Percentiles rank a stretch among this genome's conserved stretches.
These are phyloP conservation scores for Campaea margaritaria DNA, from an alignment of 2,888 invertebrate genomes.

Conservation along the genomic window DNA sequence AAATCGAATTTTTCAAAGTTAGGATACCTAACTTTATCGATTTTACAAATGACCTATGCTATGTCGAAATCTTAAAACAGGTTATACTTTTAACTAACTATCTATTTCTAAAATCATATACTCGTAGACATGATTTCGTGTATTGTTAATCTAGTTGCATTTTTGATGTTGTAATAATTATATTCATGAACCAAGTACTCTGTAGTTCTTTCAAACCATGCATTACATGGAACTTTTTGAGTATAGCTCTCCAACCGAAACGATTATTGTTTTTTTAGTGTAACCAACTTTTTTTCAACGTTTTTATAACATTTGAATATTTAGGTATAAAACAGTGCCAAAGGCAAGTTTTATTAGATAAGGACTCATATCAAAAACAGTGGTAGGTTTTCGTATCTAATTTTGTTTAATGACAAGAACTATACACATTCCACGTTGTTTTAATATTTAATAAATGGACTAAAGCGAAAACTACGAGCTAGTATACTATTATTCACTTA, in stretches of 20 bases:
- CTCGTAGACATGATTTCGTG: too few species aligned
- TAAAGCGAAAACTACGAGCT: neutral
- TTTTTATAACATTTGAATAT: slow-evolving; percentile 4
- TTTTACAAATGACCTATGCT: too few species aligned
- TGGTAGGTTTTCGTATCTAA: neutral
- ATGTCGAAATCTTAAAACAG: too few species aligned
- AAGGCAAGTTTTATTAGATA: slow-evolving; percentile 57
- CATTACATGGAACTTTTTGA: too few species aligned
- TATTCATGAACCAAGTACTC: neutral
- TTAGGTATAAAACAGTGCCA: slow-evolving; percentile 50
- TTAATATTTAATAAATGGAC: too few species aligned
- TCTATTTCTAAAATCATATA: too few species aligned
- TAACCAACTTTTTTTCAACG: neutral
- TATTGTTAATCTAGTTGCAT: slow-evolving; percentile 1
- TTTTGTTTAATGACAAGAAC: neutral
- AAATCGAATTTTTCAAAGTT: too few species aligned
- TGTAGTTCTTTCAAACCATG: neutral
- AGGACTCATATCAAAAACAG: slow-evolving; percentile 61
- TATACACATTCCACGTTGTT: too few species aligned
- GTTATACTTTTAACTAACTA: too few species aligned
- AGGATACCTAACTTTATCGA: too few species aligned
- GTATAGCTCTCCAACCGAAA: too few species aligned
- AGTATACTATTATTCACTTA: neutral
- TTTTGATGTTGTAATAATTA: neutral
- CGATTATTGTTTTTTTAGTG: too few species aligned